phyloP scores from a whole-genome alignment of 2,797 vertebrate species.

The Bradypodion ventrale region DNA sequence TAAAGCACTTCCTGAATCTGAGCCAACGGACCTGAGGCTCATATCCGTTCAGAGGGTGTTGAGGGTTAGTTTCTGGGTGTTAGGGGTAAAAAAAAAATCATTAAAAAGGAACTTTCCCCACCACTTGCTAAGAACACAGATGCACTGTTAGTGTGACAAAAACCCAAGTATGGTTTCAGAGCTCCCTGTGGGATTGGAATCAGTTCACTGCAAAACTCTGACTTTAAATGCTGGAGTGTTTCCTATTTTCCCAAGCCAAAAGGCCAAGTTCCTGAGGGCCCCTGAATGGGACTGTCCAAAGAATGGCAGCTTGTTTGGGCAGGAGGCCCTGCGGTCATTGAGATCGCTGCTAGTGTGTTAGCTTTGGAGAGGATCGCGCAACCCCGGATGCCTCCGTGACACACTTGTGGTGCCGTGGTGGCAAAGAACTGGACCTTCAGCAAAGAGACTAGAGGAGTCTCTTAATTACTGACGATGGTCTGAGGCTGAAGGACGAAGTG shows the following conservation, averaged over 20 bases:
- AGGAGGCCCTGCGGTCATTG: background rate
- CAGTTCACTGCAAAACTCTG: too few species aligned
- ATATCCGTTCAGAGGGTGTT: too few species aligned
- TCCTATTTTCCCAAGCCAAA: background rate
- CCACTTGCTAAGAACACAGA: too few species aligned
- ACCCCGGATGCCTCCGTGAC: background rate
- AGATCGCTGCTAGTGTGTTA: background rate
- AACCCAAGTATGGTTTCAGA: too few species aligned
- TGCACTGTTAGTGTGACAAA: too few species aligned
- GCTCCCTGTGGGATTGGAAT: too few species aligned
- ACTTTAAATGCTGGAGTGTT: background rate
- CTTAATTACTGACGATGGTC: background rate
- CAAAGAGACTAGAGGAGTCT: background rate
- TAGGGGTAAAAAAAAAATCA: too few species aligned
- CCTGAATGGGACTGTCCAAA: background rate
- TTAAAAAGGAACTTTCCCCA: too few species aligned
- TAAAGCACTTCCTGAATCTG: too few species aligned
- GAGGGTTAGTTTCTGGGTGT: too few species aligned
- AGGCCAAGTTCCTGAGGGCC: background rate
- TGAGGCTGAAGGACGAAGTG: too few species aligned
- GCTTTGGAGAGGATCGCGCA: background rate
- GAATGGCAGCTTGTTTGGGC: background rate
- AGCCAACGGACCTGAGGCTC: too few species aligned
- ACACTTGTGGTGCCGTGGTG: background rate
- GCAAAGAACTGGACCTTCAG: background rate